These are phyloP conservation scores for Rhombomys opimus DNA, from an alignment of 2,113 vertebrate species.

Conservation along the genomic window DNA sequence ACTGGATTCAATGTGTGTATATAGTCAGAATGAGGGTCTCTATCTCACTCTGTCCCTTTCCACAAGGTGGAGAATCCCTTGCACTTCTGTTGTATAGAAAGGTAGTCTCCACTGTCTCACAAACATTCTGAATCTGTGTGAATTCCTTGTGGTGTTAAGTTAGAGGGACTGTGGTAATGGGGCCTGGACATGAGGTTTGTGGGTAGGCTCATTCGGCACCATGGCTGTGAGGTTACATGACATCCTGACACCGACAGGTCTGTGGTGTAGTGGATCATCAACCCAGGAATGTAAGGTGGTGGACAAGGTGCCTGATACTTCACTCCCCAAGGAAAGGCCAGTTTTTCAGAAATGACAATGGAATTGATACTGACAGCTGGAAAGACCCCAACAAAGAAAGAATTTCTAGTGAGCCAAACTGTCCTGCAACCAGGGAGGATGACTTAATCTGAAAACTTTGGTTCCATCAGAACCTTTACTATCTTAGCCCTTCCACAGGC, in stretches of 20 bases:
- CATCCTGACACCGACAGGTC: background rate
- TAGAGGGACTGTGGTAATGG: background rate
- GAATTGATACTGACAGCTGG: background rate
- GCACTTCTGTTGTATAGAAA: background rate
- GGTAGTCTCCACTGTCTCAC: background rate
- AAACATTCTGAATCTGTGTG: background rate
- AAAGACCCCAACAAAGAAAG: background rate
- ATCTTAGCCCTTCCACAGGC: background rate
- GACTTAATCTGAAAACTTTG: no score
- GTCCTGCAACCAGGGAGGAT: background rate
- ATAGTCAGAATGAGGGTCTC: background rate
- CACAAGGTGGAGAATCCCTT: background rate
- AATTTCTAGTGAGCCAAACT: background rate
- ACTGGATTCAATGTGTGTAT: background rate
- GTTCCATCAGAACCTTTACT: background rate
- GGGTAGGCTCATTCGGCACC: background rate
- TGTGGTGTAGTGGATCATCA: background rate
- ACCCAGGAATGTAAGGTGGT: no score
- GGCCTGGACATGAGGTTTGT: background rate
- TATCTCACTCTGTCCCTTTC: background rate
- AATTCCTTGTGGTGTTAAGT: background rate
- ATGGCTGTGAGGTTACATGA: background rate
- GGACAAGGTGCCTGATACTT: background rate
- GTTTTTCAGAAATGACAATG: background rate
- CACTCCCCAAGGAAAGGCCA: background rate